Percentiles rank a stretch among this genome's conserved stretches.
Evolutionary conservation across 2,797 vertebrate genomes (phyloP).

Genomic region (Tokudaia tokunoshimensis): DNA sequence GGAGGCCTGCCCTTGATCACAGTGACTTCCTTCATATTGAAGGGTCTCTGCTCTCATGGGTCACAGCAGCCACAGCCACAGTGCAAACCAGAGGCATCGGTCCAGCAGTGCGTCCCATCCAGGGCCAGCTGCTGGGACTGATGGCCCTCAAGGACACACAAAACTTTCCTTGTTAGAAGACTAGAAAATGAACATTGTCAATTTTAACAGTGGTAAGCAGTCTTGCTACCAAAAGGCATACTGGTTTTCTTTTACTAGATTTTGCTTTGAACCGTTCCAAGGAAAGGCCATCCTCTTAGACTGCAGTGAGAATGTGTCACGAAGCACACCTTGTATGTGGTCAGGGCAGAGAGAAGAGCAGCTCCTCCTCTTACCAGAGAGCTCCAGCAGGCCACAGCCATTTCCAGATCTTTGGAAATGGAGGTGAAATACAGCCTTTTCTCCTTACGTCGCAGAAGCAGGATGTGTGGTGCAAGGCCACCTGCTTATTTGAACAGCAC

Average conservation of each 20-base stretch:
- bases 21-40: neutral
- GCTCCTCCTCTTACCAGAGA: conserved; percentile 35
- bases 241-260: neutral
- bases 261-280: conserved; percentile 57
- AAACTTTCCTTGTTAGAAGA: neutral
- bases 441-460: neutral
- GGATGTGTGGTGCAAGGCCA: neutral
- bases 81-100: neutral
- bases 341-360: conserved; percentile 32
- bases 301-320: conserved; percentile 59
- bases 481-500: neutral
- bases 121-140: neutral
- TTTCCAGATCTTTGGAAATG: neutral
- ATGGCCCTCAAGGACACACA: neutral
- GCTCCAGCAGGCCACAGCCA: neutral
- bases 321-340: conserved; percentile 79
- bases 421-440: neutral
- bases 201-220: neutral
- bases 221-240: conserved; percentile 17
- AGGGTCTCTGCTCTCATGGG: too few species aligned
- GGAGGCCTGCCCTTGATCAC: neutral
- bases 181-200: neutral
- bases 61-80: neutral
- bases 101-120: neutral
- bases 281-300: conserved; percentile 47